Evolutionary conservation across 2,113 vertebrate species (phyloP), one percentile per base, ranked within the genome.

Genomic region (Macrotus californicus): DNA sequence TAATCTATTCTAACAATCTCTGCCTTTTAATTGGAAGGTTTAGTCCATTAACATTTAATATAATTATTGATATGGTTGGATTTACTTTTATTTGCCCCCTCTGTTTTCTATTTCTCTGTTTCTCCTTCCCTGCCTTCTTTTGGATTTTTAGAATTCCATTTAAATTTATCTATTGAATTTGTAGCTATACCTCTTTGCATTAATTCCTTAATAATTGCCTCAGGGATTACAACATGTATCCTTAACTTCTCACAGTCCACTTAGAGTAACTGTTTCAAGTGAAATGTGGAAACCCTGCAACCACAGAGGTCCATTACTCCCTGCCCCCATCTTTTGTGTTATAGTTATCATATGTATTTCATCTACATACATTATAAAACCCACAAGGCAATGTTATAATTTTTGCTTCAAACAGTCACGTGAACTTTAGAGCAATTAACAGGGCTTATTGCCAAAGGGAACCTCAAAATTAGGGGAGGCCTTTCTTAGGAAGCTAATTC

Each of bases 21-120:
- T 97, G 94, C 75, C 94, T 96, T 97, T 96, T 97, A 97, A 97
- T 96, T 96, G 82, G 72, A 97, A 97, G 96, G 91, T 97, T 97
- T 97, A 95, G 95, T 83, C 86, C 91, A 96, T 97, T 97, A 95
- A 96, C 89, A 96, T 97, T 97, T 97, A 97, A 97, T 97, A 94
- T 95, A 97, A 97, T 97, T 97, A 97, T 96, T 94, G 93, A 95
- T 96, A 93, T 91, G 83, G 94, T 93, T 96, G 80, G 86, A 94
- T 97, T 97, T 96, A 94, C 69, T 89, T 95, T 97, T 91, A 94
- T 96, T 96, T 97, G 39, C 11, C n/a, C 64, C 50, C 89, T 95
- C 95, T 97, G 95, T 96, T 97, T 97, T 97, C 95, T 80, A 95
- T 97, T 97, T 97, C 46, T 94, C 56, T 97, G 41, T 91, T 92